A percentile compares a stretch with the other conserved stretches of the same genome.
phyloP scores from a whole-genome alignment of 2,113 vertebrate species.

The Myocastor coypus region DNA sequence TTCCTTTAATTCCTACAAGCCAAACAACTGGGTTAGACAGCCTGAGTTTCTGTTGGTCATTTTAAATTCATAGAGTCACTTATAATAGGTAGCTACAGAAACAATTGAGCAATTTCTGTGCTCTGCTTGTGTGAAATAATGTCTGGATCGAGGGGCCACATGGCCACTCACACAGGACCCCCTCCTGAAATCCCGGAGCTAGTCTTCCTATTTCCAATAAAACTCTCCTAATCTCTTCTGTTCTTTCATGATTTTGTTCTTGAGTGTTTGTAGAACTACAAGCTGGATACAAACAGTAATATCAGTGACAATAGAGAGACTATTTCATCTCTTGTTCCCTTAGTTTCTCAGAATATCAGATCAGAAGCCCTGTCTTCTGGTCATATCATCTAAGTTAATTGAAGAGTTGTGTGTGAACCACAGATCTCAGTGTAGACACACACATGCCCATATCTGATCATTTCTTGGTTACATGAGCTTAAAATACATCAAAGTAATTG shows the following conservation, averaged over 20 bases:
- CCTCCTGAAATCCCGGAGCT: not conserved
- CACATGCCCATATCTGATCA: not conserved
- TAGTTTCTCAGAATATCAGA: conserved; percentile 12
- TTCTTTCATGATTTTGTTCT: not conserved
- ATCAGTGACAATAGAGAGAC: not conserved
- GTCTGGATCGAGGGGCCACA: no score
- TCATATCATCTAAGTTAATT: not conserved
- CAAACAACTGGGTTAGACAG: not conserved
- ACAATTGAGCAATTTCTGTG: not conserved
- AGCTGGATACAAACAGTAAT: not conserved
- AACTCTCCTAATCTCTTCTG: not conserved
- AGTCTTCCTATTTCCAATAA: not conserved
- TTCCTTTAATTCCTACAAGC: not conserved
- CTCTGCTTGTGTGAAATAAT: not conserved
- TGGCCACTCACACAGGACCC: not conserved
- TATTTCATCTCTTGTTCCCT: not conserved
- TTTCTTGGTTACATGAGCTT: not conserved
- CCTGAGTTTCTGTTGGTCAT: not conserved
- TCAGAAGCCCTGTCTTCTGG: not conserved
- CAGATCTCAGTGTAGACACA: not conserved
- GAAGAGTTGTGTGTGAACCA: not conserved
- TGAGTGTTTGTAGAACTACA: not conserved
- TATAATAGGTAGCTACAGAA: not conserved
- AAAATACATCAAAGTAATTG: not conserved
- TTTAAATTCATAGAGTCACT: not conserved